Base-by-base conservation (phyloP, 2,113 vertebrate species). In the Aegotheles bennettii region DNA sequence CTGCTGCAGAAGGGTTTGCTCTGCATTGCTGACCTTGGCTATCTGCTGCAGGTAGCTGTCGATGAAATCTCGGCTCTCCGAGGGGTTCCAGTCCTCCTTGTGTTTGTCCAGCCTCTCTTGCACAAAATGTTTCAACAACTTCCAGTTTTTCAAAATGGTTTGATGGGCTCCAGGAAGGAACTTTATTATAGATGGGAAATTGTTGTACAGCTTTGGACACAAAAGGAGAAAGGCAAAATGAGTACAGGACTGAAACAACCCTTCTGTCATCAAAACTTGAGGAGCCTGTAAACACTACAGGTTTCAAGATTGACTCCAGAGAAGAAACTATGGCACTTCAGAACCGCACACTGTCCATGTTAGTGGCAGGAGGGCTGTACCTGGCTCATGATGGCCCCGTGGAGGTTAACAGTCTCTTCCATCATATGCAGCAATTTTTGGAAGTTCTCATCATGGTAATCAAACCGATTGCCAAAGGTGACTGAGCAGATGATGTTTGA, bases 391-490 rank as follows among this genome's bases (percentile, higher is more conserved):
- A 88, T 0, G 1, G 68, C 33, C 11, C 95, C 93, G 0, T 97
- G 38, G 6, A 98, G 86, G 7, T 5, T 0, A 3, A 92, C 0
- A 0, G 56, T 95, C 2, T 98, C 97, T 1, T 97, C 96, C 45
- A 99, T 63, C 87, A 98, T 36, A 36, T 70, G 95, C 68, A 99
- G 94, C 73, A 99, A 1, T 10, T 90, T 98, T 51, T 97, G 98
- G 86, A 98, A 99, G 2, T 75, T 89, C 19, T 83, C 31, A 64
- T 99, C 98, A 0, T 97, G 88, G 76, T 99, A 99, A 4, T 99
- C 99, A 95, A 99, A 99, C 18, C 99, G 98, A 60, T 98, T 97
- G 29, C 99, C 99, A 6, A 99, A 99, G 61, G 95, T 36, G 77
- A 99, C 26, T 3, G 97, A 98, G 48, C 97, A 98, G 61, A 99